Evolutionary conservation across 2,888 invertebrate genomes (phyloP).

Genomic region (Rambutsinella grinnellia): DNA sequence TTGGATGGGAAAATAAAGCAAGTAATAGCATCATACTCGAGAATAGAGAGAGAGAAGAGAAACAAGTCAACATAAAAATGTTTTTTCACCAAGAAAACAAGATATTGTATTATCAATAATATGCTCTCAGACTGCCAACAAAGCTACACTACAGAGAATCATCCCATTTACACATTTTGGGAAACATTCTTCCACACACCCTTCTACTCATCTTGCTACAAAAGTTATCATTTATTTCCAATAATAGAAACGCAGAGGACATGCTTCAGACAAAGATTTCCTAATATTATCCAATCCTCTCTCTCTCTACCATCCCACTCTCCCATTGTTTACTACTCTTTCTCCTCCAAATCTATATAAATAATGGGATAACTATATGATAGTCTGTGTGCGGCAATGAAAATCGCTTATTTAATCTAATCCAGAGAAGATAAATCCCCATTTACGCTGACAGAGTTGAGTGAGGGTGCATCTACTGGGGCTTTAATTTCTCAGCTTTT

Average conservation of each 20-base stretch:
- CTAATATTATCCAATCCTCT: neutral
- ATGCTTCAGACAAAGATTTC: neutral
- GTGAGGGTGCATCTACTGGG: slow-evolving; percentile 58
- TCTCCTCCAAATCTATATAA: too few relatives aligned
- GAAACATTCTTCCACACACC: too few relatives aligned
- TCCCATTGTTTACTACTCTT: too few relatives aligned
- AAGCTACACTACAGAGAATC: too few relatives aligned
- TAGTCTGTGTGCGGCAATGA: slow-evolving; percentile 22
- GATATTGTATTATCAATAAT: slow-evolving; percentile 34
- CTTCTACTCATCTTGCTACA: neutral
- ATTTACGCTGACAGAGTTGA: slow-evolving; percentile 71
- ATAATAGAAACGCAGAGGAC: slow-evolving; percentile 3
- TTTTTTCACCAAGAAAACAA: slow-evolving; percentile 6
- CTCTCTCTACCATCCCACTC: too few relatives aligned
- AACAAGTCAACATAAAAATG: slow-evolving; percentile 1
- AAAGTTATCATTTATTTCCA: slow-evolving; percentile 17
- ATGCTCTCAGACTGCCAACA: slow-evolving; percentile 35
- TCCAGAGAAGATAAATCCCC: slow-evolving; percentile 72
- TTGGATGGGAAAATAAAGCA: slow-evolving; percentile 14
- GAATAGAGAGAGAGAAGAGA: slow-evolving; percentile 9
- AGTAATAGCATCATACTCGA: slow-evolving; percentile 36
- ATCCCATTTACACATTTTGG: too few relatives aligned
- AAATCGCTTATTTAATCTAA: slow-evolving; percentile 70
- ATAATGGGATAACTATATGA: neutral
- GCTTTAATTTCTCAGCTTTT: slow-evolving; percentile 62